phyloP scores from a whole-genome alignment of 2,113 vertebrate species.

The Myrmecobius fasciatus region DNA sequence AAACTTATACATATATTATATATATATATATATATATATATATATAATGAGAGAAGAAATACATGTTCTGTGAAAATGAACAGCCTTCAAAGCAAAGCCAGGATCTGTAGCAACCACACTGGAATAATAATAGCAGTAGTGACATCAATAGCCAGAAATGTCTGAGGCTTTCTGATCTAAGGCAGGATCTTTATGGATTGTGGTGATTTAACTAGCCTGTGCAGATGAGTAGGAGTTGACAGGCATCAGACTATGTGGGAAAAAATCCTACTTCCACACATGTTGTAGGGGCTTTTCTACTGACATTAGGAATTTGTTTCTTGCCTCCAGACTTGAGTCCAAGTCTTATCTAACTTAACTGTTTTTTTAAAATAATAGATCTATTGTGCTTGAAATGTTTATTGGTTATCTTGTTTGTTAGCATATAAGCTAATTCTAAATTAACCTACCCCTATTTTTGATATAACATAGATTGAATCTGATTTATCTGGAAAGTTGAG shows the following conservation, averaged over 20 bases:
- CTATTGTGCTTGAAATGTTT: not conserved
- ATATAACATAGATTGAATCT: not conserved
- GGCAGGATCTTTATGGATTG: not conserved
- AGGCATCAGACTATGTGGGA: not conserved
- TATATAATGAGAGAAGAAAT: not conserved
- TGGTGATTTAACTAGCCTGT: not conserved
- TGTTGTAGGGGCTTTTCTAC: not conserved
- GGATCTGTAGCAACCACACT: not conserved
- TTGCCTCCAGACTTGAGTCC: not conserved
- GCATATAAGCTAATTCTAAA: not conserved
- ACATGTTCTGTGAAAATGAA: not conserved
- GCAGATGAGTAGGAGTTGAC: not conserved
- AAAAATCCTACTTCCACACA: not conserved
- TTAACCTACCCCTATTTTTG: too few relatives aligned
- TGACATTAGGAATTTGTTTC: not conserved
- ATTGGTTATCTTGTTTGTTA: not conserved
- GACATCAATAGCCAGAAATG: not conserved
- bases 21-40: not conserved
- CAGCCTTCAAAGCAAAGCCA: not conserved
- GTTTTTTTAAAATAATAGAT: not conserved
- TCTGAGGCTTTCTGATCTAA: not conserved
- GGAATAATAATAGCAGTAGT: not conserved
- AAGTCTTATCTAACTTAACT: not conserved
- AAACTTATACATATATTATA: too few relatives aligned
- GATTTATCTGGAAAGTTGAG: not conserved